Percentiles rank a stretch among this genome's conserved stretches.
Evolutionary conservation across 2,113 vertebrate species (phyloP).

Genomic region (Synchiropus splendidus): DNA sequence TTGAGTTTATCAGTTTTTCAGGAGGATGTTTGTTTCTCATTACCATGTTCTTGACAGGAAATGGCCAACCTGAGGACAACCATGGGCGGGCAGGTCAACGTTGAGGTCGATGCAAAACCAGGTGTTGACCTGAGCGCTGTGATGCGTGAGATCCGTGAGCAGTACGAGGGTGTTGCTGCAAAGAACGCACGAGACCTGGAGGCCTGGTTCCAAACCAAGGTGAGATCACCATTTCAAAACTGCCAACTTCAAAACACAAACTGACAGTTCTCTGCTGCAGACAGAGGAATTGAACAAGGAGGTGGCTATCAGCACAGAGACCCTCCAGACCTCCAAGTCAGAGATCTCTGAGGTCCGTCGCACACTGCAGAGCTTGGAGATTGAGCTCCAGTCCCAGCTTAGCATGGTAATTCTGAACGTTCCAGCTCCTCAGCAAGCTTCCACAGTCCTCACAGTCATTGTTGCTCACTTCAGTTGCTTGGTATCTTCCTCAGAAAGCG

Average conservation of each 20-base stretch:
- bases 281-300: no score
- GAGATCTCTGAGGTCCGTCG: no score
- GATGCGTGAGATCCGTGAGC: conserved; percentile 67
- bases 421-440: no score
- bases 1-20: not conserved
- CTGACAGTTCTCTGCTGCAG: no score
- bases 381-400: no score
- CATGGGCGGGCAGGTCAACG: conserved; percentile 65
- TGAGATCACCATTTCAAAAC: conserved; percentile 6
- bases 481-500: no score
- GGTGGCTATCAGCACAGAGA: no score
- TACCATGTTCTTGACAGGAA: conserved; percentile 44
- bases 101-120: conserved; percentile 67
- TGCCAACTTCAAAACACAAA: not conserved
- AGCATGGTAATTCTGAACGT: no score
- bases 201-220: conserved; percentile 59
- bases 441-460: no score
- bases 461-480: no score
- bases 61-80: conserved; percentile 44
- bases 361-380: no score
- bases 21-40: not conserved
- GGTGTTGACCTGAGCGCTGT: conserved; percentile 44
- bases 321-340: no score
- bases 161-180: conserved; percentile 72
- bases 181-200: conserved; percentile 75